Evolutionary conservation across 2,797 vertebrate genomes (phyloP).

Genomic region (Erpetoichthys calabaricus): DNA sequence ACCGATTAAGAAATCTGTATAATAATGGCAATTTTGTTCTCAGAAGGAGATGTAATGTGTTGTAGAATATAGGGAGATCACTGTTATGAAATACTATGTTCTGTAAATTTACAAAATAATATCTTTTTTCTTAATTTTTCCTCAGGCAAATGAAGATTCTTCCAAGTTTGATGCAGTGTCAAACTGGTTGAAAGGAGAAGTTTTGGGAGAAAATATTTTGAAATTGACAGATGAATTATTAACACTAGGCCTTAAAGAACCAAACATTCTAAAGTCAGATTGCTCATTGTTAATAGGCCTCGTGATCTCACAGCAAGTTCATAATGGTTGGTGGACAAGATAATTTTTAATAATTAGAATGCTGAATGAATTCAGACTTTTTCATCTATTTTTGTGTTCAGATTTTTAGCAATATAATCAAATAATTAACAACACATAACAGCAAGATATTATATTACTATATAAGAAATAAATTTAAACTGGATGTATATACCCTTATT

Average conservation of each 20-base stretch:
- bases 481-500: too few species aligned
- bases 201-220: conserved; percentile 71
- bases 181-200: conserved; percentile 77
- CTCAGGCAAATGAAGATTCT: conserved; percentile 65
- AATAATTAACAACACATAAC: too few species aligned
- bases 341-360: background rate
- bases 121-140: conserved; percentile 15
- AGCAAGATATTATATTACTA: too few species aligned
- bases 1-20: too few species aligned
- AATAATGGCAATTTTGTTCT: too few species aligned
- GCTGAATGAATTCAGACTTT: too few species aligned
- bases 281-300: conserved; percentile 77
- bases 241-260: conserved; percentile 36
- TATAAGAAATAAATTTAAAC: too few species aligned
- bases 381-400: too few species aligned
- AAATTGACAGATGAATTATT: conserved; percentile 67
- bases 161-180: conserved; percentile 48
- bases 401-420: too few species aligned
- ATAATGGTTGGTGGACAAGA: conserved; percentile 51
- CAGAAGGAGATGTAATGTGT: too few species aligned
- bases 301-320: conserved; percentile 71
- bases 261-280: conserved; percentile 35
- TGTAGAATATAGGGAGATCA: too few species aligned
- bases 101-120: background rate
- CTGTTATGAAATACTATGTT: background rate